phyloP scores from a whole-genome alignment of 2,113 vertebrate genomes.

The Anas platyrhynchos region DNA sequence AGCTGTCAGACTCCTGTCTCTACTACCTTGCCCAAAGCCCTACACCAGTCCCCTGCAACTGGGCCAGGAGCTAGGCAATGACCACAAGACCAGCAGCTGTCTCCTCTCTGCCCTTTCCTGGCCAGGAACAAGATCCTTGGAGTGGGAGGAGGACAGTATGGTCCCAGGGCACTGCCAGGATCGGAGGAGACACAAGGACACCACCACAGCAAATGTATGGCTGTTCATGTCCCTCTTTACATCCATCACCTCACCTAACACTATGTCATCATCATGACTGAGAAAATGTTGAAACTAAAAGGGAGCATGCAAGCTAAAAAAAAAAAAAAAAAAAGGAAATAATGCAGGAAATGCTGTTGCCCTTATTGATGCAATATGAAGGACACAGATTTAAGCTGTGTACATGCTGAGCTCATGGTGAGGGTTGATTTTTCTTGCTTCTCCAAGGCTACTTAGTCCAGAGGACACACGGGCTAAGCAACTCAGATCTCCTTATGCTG shows the following conservation, averaged over 20 bases:
- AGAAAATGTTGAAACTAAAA: not conserved
- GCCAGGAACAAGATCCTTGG: not conserved
- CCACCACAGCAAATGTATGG: not conserved
- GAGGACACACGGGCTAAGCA: not conserved
- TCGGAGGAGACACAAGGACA: not conserved
- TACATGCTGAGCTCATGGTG: not conserved
- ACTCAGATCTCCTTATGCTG: not conserved
- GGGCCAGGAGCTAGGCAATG: not conserved
- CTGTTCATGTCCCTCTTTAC: accelerated
- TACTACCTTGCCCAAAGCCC: not conserved
- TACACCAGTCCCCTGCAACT: accelerated
- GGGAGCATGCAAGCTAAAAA: not conserved
- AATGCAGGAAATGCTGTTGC: not conserved
- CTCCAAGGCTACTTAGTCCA: not conserved
- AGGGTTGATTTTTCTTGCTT: not conserved
- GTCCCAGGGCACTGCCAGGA: not conserved
- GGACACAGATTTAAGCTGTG: not conserved
- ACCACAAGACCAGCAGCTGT: not conserved
- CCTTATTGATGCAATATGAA: not conserved
- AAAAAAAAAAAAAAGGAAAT: not conserved
- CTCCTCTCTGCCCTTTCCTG: not conserved
- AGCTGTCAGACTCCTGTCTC: not conserved
- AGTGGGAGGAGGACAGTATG: not conserved
- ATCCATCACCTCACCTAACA: not conserved
- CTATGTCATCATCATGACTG: not conserved